Evolutionary conservation across 2,113 vertebrate genomes (phyloP).

Genomic region (Phyllostomus discolor): DNA sequence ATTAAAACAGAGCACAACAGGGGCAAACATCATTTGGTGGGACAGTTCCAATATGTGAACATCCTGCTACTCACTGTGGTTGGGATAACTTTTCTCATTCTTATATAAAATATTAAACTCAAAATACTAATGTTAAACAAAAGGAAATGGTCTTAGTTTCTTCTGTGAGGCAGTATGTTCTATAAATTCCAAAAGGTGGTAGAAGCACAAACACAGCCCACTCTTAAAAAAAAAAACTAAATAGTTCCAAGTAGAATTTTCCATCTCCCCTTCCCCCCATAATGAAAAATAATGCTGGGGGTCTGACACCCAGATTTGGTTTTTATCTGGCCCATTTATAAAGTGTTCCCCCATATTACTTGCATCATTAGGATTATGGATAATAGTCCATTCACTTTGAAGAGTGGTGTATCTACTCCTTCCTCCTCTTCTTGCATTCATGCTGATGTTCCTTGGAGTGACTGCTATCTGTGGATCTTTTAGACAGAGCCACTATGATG

Average conservation of each 20-base stretch:
- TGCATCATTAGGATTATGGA: constrained; percentile 43
- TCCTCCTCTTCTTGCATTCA: constrained; percentile 95
- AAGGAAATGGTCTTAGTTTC: constrained; percentile 66
- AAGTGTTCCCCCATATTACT: constrained; percentile 46
- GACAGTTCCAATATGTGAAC: background rate
- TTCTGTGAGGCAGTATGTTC: constrained; percentile 48
- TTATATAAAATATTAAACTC: constrained; percentile 59
- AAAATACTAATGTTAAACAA: background rate
- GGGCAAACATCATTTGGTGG: constrained; percentile 46
- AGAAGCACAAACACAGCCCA: constrained; percentile 66
- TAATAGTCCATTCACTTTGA: constrained; percentile 56
- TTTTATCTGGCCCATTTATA: constrained; percentile 22
- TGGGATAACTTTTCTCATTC: constrained; percentile 59
- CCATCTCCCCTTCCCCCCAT: background rate
- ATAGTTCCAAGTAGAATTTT: constrained; percentile 57
- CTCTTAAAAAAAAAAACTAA: constrained; percentile 53
- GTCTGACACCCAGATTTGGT: constrained; percentile 48
- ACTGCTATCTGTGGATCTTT: constrained; percentile 91
- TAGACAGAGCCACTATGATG: constrained; percentile 92
- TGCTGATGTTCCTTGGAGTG: constrained; percentile 96
- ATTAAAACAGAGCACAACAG: constrained; percentile 37
- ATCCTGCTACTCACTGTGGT: constrained; percentile 29
- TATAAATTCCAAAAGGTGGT: constrained; percentile 44
- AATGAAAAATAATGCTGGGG: constrained; percentile 63
- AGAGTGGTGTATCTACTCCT: constrained; percentile 84